Evolutionary conservation across 2,888 invertebrate species (phyloP), one percentile per base, ranked within the genome.

Genomic region (Ormyrus thymus): DNA sequence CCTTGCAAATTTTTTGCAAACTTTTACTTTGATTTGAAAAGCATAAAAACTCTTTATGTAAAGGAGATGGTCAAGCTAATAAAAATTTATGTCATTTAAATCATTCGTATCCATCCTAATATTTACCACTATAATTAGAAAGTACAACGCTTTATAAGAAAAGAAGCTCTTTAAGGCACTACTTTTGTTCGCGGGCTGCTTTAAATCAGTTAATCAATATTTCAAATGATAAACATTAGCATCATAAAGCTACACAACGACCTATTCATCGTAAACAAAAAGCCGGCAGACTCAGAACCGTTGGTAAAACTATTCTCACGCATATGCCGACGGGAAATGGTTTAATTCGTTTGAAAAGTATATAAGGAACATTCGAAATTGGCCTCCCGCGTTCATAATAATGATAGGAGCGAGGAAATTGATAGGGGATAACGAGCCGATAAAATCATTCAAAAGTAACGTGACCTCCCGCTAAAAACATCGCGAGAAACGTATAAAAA

Each of bases 301-400:
- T 29, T 29, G 29, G 29, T 4, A 29, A 29, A 29, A 29, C 29
- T 29, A 4, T 29, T 29, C 3, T 29, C 29, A 29, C 29, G 29
- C 29, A 29, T 29, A 4, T 29, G 4, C 29, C 2, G 29, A 29
- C 29, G 29, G 29, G 4, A 29, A 29, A 29, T 29, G 29, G 29
- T 29, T 29, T 29, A 29, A 29, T 29, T 29, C 29, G 29, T 29
- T 29, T 29, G 2, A 29, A 29, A 29, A 29, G 29, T 29, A 29
- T 29, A 29, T 29, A 29, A 29, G 29, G 29, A 29, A 29, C 29
- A 29, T 29, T 29, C 15, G 29, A 55, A 61, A 8, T 65, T 51
- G 76, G 55, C 69, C 76, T 69, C 76, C 61, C 69, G 56, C 69
- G 61, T 76, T 29, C 29, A 29, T 61, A 69, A 62, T 72, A 62